phyloP scores from a whole-genome alignment of 2,113 vertebrate species.

The Balaeniceps rex region DNA sequence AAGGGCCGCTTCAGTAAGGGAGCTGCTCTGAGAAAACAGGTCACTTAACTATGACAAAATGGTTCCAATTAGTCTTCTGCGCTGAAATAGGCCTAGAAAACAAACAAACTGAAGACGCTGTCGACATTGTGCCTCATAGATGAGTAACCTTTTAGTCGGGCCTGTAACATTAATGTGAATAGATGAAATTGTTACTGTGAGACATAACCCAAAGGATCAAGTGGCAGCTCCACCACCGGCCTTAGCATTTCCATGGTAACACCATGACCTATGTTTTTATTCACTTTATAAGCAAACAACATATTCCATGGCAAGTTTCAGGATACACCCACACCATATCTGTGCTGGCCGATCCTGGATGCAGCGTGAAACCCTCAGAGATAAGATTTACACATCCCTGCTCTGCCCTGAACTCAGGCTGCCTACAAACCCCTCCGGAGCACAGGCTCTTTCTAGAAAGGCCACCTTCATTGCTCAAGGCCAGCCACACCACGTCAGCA shows the following conservation, averaged over 20 bases:
- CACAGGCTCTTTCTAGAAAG: background rate
- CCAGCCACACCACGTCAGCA: background rate
- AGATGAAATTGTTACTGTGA: background rate
- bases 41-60: background rate
- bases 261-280: background rate
- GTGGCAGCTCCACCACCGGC: background rate
- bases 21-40: background rate
- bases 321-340: background rate
- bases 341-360: background rate
- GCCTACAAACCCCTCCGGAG: background rate
- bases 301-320: background rate
- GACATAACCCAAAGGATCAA: background rate
- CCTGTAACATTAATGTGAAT: background rate
- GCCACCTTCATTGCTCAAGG: background rate
- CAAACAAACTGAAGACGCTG: background rate
- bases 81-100: background rate
- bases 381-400: background rate
- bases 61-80: background rate
- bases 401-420: background rate
- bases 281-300: background rate
- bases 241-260: conserved; percentile 15
- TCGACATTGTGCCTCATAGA: background rate
- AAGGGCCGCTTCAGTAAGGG: background rate
- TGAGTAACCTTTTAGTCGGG: background rate
- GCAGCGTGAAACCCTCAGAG: background rate